Evolutionary conservation across 1,140 invertebrate species (phyloP), one percentile per base, ranked within the genome.

Genomic region (Bursaphelenchus mucronatus): DNA sequence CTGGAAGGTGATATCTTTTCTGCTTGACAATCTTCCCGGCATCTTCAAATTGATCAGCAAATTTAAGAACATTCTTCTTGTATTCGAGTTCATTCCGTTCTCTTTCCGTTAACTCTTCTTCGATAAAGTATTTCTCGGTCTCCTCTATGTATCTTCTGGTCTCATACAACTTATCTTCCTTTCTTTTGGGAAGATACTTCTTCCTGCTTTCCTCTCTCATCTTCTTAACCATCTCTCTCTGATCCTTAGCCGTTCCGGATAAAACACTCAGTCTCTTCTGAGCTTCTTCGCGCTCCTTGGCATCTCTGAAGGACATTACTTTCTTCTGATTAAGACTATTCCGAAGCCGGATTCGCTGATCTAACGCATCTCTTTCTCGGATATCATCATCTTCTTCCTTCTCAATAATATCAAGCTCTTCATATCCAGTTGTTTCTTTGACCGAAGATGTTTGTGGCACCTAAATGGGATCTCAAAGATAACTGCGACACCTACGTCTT

Each of bases 121-220:
- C 90, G 40, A 89, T 88, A 83, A 97, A 98, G 1, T 97, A 84
- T 82, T 91, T 93, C 83, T 97, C 91, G 85, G 98, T 94, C 83
- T 98, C 95, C n/a, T 87, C 81, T 59, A 98, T 90, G 79, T 94
- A 92, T 19, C 87, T 89, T 84, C 97, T 94, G 45, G 98, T 83
- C 82, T 98, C 94, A n/a, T 88, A 86, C 46, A 97, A 86, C 85
- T 98, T 97, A 76, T 97, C 94, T 59, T 90, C 89, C 84, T 96
- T 94, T 57, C 95, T 86, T 83, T 97, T 97, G 70, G 90, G 89
- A 64, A 98, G 85, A 84, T 99, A 99, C 78, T 92, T 89, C 58
- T 92, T 85, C 43, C 95, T 86, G 0, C 94, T 97, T 81, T 97
- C 89, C 17, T 93, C 84, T 54, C 95, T 85, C 9, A 97, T 80